Conservation (phyloP, 1,140 invertebrate genomes). For the Colletes gigas region DNA sequence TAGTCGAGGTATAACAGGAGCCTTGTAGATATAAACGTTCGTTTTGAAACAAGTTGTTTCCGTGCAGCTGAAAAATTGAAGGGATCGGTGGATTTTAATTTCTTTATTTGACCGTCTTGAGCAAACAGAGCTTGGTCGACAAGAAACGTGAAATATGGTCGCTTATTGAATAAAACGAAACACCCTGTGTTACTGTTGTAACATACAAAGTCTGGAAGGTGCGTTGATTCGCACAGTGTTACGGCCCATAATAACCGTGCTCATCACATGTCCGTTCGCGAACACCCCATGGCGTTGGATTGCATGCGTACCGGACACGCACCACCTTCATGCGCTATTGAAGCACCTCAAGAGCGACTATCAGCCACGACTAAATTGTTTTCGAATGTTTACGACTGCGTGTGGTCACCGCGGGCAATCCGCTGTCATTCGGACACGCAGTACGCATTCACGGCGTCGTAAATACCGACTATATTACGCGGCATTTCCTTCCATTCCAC, state of each 20-base stretch:
- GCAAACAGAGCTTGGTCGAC: no score
- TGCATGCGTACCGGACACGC: conserved; percentile 61
- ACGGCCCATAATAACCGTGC: conserved; percentile 53
- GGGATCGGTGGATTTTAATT: no score
- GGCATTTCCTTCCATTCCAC: not conserved
- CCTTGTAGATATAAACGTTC: no score
- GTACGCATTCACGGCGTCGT: conserved; percentile 32
- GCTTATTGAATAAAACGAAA: not conserved
- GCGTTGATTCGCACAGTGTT: conserved; percentile 22
- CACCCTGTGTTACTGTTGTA: not conserved
- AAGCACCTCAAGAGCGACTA: conserved; percentile 60
- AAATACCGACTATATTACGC: conserved; percentile 45
- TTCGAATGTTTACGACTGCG: conserved; percentile 69
- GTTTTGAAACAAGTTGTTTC: no score
- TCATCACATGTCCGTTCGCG: conserved; percentile 50
- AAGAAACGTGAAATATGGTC: no score
- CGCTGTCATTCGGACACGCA: conserved; percentile 51
- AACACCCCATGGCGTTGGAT: conserved; percentile 62
- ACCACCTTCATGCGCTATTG: conserved; percentile 70
- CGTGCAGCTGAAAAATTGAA: no score
- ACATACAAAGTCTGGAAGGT: not conserved
- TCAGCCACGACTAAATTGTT: conserved; percentile 70
- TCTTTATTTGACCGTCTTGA: no score
- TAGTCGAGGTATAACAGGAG: no score
- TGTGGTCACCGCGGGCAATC: conserved; percentile 45